Evolutionary conservation across 2,797 vertebrate species (phyloP), one percentile per base, ranked within the genome.

Genomic region (Pithecia hirsuta): DNA sequence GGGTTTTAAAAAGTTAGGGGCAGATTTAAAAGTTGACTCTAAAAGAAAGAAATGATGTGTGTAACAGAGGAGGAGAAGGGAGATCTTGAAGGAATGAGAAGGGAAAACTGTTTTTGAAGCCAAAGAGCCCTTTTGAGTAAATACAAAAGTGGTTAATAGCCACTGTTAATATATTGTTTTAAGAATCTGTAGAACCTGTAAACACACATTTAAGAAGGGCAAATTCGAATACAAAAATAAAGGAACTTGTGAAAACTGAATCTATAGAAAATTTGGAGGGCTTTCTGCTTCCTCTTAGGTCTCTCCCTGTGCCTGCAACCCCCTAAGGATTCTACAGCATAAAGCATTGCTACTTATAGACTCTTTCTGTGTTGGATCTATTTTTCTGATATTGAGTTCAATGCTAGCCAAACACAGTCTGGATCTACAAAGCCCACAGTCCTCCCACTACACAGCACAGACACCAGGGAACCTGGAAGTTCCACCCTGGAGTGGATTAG

Each of bases 391-490:
- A 52, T 57, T 61, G 83, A 76, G 74, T 91, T 41, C 19, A 86
- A 33, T 50, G 13, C 67, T n/a, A 86, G 36, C 44, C 67, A 88
- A 76, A 39, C 26, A 59, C 90, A 92, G 7, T 5, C 33, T 85
- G 95, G 30, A 36, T 80, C 28, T 55, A 17, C 55, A 79, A 57
- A 82, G 59, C 41, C 78, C 80, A 48, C 76, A 48, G 86, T 13
- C 78, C 76, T 96, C 76, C 78, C 74, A 80, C 93, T 83, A 2
- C 4, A 36, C 41, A 79, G 93, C 59, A 22, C 36, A 87, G 91
- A 85, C 83, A 87, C 89, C 61, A 61, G 67, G 94, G 96, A 97
- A 96, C 93, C 97, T 96, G 94, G 95, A 97, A 90, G 81, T 93
- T 87, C 80, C 46, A 94, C 57, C 52, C 48, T 89, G 3, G 2